A percentile compares a stretch with the other conserved stretches of the same genome.
Conservation (phyloP, 2,888 invertebrate genomes). For the Baccha elongata region DNA sequence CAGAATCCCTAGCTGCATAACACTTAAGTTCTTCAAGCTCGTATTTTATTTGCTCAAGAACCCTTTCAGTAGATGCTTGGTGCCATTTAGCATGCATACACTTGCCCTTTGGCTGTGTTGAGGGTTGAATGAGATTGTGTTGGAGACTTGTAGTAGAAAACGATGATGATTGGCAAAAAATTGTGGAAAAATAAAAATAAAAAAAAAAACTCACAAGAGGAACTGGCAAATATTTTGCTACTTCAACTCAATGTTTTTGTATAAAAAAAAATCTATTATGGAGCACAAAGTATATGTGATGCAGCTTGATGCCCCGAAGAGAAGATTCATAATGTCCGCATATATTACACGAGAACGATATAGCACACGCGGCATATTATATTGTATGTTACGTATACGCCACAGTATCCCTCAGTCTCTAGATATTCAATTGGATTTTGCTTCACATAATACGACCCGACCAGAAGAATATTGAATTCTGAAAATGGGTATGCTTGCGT, state of each 20-base stretch:
- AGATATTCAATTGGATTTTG: conserved; percentile 31
- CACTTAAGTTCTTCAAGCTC: conserved; percentile 60
- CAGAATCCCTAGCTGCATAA: conserved; percentile 21
- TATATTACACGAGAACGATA: conserved; percentile 41
- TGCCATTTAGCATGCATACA: conserved; percentile 69
- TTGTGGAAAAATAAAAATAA: conserved; percentile 1
- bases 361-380: conserved; percentile 6
- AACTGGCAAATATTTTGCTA: conserved; percentile 69
- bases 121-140: conserved; percentile 26
- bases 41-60: conserved; percentile 65
- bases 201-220: conserved; percentile 48
- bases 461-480: conserved; percentile 37
- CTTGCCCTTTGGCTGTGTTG: conserved; percentile 57
- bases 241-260: conserved; percentile 72
- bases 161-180: conserved; percentile 68
- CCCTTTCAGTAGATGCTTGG: conserved; percentile 47
- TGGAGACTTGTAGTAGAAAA: conserved; percentile 18
- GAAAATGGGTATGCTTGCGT: not conserved
- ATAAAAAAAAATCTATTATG: conserved; percentile 69
- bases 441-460: conserved; percentile 7
- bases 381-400: conserved; percentile 25
- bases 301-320: conserved; percentile 27
- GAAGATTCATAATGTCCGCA: conserved; percentile 58
- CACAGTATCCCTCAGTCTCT: conserved; percentile 19
- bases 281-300: conserved; percentile 10